Evolutionary conservation across 2,888 invertebrate genomes (phyloP).

Genomic region (Punctoribates punctum): DNA sequence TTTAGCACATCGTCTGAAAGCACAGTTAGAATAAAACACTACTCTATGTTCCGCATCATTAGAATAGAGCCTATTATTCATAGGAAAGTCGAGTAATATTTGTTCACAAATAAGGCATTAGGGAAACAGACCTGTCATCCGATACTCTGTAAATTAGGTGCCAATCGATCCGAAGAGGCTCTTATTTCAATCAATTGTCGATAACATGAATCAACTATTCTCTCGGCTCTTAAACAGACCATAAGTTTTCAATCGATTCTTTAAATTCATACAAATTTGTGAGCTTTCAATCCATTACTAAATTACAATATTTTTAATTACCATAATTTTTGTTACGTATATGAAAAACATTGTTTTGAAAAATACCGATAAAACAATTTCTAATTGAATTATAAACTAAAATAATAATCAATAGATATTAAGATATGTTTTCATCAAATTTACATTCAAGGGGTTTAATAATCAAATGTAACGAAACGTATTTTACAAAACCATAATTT

Average conservation of each 20-base stretch:
- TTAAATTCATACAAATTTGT: not conserved
- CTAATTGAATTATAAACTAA: no score
- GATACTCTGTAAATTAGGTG: conserved; percentile 27
- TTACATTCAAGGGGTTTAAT: no score
- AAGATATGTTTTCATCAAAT: no score
- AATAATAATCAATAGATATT: no score
- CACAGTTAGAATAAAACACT: conserved; percentile 19
- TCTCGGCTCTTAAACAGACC: not conserved
- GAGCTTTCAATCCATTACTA: no score
- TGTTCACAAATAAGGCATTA: conserved; percentile 12
- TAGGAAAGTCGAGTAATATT: conserved; percentile 13
- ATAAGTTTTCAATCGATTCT: no score
- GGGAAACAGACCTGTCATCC: conserved; percentile 11
- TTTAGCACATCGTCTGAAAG: not conserved
- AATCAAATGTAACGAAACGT: no score
- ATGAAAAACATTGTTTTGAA: no score
- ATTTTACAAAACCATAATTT: no score
- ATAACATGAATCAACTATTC: conserved; percentile 19
- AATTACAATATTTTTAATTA: no score
- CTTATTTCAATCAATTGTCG: conserved; percentile 14
- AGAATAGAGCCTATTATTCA: conserved; percentile 25
- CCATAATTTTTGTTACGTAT: no score
- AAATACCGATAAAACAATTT: no score
- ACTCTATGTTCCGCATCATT: not conserved
- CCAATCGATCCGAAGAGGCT: conserved; percentile 26